Evolutionary conservation across 2,888 invertebrate species (phyloP).

Genomic region (Diogma glabrata): DNA sequence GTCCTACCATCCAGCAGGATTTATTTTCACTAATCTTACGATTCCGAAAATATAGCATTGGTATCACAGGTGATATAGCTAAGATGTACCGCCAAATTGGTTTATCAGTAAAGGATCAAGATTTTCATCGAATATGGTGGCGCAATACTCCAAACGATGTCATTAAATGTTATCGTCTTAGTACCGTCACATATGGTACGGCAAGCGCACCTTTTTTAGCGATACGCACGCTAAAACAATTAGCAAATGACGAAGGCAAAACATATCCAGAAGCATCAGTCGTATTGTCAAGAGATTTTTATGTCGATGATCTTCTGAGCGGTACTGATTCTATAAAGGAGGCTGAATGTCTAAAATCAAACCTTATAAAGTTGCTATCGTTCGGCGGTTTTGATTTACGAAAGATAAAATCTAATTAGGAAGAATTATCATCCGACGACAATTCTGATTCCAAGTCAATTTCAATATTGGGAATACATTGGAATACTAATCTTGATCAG

Average conservation of each 20-base stretch:
- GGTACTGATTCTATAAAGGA: background rate
- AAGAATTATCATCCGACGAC: background rate
- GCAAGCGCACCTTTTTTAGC: no score
- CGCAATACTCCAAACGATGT: no score
- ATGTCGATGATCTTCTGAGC: background rate
- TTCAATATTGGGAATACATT: background rate
- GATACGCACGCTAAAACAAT: background rate
- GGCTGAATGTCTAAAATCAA: background rate
- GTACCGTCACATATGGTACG: no score
- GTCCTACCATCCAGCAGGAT: no score
- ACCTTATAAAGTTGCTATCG: background rate
- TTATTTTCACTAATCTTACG: no score
- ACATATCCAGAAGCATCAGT: background rate
- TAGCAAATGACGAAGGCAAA: background rate
- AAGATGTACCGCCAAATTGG: no score
- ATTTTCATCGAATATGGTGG: no score
- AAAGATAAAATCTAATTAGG: background rate
- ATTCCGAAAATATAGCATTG: no score
- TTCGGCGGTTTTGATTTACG: background rate
- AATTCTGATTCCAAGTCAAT: background rate
- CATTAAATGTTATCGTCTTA: no score
- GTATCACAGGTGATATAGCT: no score
- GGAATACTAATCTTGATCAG: background rate
- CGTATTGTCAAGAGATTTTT: no score
- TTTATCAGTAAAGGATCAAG: no score